phyloP scores from a whole-genome alignment of 2,797 vertebrate species.

The Eulemur rubriventer region DNA sequence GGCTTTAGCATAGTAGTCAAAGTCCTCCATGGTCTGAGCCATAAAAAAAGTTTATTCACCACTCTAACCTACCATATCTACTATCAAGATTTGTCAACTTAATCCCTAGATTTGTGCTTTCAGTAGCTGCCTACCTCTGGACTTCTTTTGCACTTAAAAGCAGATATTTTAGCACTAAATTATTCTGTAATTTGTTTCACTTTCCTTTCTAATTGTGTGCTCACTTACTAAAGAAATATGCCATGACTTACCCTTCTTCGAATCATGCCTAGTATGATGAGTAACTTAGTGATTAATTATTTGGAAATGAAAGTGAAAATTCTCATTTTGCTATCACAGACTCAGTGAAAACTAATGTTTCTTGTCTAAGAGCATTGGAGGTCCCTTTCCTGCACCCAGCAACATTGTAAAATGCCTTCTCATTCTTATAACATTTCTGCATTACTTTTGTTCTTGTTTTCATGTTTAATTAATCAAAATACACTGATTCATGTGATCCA shows the following conservation, averaged over 20 bases:
- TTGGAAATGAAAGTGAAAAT: background rate
- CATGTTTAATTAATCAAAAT: slow-evolving; percentile 15
- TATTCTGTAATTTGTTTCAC: background rate
- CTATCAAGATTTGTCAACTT: background rate
- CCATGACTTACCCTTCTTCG: background rate
- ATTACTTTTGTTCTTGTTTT: slow-evolving; percentile 48
- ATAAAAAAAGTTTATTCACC: background rate
- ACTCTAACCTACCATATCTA: background rate
- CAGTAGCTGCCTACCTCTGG: background rate
- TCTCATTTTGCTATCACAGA: background rate
- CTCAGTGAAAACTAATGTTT: slow-evolving; percentile 7
- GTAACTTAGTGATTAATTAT: background rate
- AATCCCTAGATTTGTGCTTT: background rate
- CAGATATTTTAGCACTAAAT: background rate
- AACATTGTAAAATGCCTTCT: background rate
- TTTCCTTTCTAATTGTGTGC: background rate
- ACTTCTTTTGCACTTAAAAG: background rate
- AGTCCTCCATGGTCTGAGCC: background rate
- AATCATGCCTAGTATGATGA: background rate
- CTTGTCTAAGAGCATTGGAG: background rate
- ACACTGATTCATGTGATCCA: background rate
- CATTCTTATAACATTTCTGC: background rate
- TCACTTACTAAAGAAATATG: background rate
- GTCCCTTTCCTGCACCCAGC: background rate
- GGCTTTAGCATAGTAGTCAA: background rate